A percentile compares a stretch with the other conserved stretches of the same genome.
Conservation (phyloP, 1,140 invertebrate genomes). For the Orius laevigatus region DNA sequence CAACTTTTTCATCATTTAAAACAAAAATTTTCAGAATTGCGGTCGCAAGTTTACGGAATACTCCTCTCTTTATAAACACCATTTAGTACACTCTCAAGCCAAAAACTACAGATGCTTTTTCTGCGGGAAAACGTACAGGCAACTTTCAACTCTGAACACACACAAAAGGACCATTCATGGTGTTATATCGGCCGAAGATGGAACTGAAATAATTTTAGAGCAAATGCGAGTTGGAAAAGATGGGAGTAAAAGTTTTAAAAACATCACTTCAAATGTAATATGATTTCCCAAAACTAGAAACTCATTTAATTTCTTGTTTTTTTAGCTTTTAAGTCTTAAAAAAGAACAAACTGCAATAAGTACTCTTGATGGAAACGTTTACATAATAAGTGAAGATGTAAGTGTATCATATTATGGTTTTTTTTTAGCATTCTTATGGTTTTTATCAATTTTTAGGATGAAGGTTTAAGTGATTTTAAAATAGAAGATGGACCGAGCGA, state of each 20-base stretch:
- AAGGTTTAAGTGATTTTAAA: too few relatives aligned
- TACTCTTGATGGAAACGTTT: too few relatives aligned
- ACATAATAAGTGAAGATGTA: too few relatives aligned
- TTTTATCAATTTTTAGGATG: too few relatives aligned
- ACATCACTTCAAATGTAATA: conserved; percentile 11
- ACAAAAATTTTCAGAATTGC: conserved; percentile 34
- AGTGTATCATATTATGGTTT: too few relatives aligned
- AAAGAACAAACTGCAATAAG: too few relatives aligned
- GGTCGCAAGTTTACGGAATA: conserved; percentile 56
- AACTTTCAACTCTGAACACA: conserved; percentile 42
- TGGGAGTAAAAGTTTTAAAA: conserved; percentile 13
- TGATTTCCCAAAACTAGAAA: neutral
- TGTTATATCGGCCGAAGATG: conserved; percentile 16
- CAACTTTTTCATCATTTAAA: conserved; percentile 1
- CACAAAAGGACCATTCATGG: conserved; percentile 35
- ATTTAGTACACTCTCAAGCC: conserved; percentile 45
- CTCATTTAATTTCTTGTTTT: too few relatives aligned
- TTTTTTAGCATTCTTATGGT: too few relatives aligned
- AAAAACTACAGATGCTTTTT: conserved; percentile 41
- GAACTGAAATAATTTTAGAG: conserved; percentile 17
- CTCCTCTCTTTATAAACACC: conserved; percentile 57
- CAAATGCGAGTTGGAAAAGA: conserved; percentile 10
- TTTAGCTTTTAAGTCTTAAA: too few relatives aligned
- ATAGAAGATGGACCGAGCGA: too few relatives aligned
- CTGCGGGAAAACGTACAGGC: conserved; percentile 41